Conservation (phyloP, 2,888 invertebrate genomes). For the Cataglyphis rosenhaueri region DNA sequence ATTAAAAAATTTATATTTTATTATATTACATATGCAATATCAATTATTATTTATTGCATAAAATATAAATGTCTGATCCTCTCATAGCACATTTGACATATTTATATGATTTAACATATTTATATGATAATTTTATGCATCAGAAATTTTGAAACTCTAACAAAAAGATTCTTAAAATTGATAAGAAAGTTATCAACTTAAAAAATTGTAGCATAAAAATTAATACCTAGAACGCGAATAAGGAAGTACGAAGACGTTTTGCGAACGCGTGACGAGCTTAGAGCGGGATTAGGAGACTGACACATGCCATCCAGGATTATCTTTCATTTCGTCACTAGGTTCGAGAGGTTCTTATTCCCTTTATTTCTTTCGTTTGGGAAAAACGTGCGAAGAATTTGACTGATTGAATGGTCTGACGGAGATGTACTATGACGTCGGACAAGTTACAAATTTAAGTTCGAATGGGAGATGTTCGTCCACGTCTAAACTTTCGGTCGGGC, state of each 20-base stretch:
- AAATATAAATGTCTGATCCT: background rate
- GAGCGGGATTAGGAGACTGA: slow-evolving; percentile 9
- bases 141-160: background rate
- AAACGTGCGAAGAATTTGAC: slow-evolving; percentile 39
- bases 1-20: background rate
- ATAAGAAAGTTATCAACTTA: background rate
- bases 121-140: background rate
- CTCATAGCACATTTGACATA: background rate
- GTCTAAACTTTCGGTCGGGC: slow-evolving; percentile 33
- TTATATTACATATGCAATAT: no score
- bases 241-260: background rate
- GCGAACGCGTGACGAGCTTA: slow-evolving; percentile 10
- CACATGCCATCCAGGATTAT: background rate
- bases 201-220: background rate
- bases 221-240: background rate
- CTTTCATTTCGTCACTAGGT: slow-evolving; percentile 8
- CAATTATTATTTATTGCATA: background rate
- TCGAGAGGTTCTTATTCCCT: slow-evolving; percentile 5
- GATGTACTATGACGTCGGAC: slow-evolving; percentile 62
- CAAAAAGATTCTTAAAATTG: background rate
- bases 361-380: slow-evolving; percentile 10
- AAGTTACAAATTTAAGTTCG: slow-evolving; percentile 40
- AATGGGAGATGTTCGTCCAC: slow-evolving; percentile 37
- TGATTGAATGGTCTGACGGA: slow-evolving; percentile 56
- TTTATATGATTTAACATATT: background rate